Conservation (phyloP, 2,113 vertebrate genomes). For the Pagrus major region DNA sequence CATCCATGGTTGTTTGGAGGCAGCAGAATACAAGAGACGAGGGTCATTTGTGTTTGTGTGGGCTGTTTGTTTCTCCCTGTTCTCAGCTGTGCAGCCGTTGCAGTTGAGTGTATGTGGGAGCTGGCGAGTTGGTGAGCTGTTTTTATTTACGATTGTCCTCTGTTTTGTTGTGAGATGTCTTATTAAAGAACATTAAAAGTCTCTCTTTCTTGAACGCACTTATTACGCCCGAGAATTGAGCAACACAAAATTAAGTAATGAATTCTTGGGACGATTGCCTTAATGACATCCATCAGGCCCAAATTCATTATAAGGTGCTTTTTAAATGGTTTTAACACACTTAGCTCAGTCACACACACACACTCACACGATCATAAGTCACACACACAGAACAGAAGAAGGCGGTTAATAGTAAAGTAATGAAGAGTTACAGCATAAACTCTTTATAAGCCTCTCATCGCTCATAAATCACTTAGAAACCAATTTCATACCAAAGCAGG, state of each 20-base stretch:
- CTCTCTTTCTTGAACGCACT: background rate
- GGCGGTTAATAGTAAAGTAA: conserved; percentile 59
- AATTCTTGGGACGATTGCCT: conserved; percentile 24
- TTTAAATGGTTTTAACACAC: conserved; percentile 40
- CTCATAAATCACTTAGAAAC: conserved; percentile 64
- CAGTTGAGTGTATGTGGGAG: conserved; percentile 54
- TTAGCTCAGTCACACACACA: conserved; percentile 9
- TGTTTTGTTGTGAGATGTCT: conserved; percentile 8
- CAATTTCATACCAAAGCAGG: conserved; percentile 56
- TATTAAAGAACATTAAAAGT: conserved; percentile 2
- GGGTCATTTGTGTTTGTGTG: conserved; percentile 43
- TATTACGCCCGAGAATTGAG: background rate
- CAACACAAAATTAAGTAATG: conserved; percentile 17
- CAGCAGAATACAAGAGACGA: conserved; percentile 15
- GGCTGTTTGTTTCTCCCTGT: conserved; percentile 40
- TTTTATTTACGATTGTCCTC: background rate
- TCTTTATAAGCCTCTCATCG: conserved; percentile 56
- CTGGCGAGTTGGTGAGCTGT: background rate
- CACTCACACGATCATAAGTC: conserved; percentile 22
- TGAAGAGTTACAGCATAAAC: conserved; percentile 66
- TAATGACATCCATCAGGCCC: conserved; percentile 52
- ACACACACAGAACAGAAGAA: conserved; percentile 40
- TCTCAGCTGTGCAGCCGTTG: conserved; percentile 6
- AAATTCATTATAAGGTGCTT: conserved; percentile 40
- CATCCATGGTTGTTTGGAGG: conserved; percentile 22